phyloP scores from a whole-genome alignment of 2,797 vertebrate species.

The Babyrousa celebensis region DNA sequence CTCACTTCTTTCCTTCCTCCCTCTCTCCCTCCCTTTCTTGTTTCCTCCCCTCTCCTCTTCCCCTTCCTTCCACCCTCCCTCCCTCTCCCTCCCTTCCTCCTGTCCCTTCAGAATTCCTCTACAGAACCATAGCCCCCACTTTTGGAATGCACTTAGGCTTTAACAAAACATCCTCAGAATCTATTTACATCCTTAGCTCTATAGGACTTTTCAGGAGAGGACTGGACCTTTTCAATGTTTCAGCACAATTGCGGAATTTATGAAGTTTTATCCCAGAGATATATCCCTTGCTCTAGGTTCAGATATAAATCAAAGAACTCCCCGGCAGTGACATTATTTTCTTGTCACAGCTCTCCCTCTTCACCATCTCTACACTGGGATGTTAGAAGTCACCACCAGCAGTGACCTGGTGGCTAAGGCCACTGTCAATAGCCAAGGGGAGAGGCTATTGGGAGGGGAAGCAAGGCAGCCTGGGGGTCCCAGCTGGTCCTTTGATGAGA shows the following conservation, averaged over 20 bases:
- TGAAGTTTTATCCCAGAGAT: not conserved
- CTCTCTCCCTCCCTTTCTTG: accelerated
- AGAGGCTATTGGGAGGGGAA: not conserved
- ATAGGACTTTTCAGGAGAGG: not conserved
- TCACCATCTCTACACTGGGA: not conserved
- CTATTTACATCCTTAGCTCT: not conserved
- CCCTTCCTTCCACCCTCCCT: accelerated
- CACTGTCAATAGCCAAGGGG: not conserved
- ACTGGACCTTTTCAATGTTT: not conserved
- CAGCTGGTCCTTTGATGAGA: not conserved
- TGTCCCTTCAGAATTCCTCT: not conserved
- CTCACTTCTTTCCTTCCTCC: not conserved
- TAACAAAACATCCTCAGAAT: not conserved
- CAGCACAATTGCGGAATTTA: not conserved
- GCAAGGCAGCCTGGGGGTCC: not conserved
- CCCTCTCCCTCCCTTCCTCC: accelerated
- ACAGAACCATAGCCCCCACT: not conserved
- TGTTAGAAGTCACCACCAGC: not conserved
- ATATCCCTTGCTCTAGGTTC: not conserved
- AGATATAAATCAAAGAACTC: slow-evolving; percentile 3
- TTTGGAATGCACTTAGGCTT: not conserved
- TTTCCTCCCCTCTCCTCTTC: accelerated
- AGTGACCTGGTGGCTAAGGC: not conserved
- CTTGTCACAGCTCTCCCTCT: not conserved
- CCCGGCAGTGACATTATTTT: not conserved